Percentiles rank a stretch among this genome's conserved stretches.
Evolutionary conservation across 53 echinoderm and acorn worm species (phyloP).

Genomic region (Glandiceps talaboti): DNA sequence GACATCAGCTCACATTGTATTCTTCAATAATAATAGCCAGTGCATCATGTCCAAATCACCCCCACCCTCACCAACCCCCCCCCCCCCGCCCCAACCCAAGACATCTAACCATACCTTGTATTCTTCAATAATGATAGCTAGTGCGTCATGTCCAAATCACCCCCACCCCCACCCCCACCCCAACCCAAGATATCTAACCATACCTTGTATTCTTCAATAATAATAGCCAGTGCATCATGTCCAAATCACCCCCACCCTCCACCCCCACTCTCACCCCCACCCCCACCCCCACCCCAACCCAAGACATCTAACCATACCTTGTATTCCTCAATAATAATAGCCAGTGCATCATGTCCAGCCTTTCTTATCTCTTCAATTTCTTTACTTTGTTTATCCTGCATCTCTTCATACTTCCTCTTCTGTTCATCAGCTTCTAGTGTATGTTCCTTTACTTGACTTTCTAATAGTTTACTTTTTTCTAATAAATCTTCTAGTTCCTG

Average conservation of each 20-base stretch:
- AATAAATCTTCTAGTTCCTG: constrained; percentile 38
- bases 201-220: constrained; percentile 96
- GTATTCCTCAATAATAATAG: constrained; percentile 89
- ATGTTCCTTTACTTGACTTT: constrained; percentile 49
- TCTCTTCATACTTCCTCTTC: constrained; percentile 42
- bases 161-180: too few relatives aligned
- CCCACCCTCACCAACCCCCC: too few relatives aligned
- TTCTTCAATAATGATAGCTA: constrained; percentile 94
- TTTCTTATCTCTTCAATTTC: constrained; percentile 73
- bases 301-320: too few relatives aligned
- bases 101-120: constrained; percentile 94
- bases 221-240: constrained; percentile 73
- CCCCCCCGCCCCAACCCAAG: too few relatives aligned
- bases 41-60: constrained; percentile 73
- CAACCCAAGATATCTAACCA: too few relatives aligned
- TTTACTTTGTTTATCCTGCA: constrained; percentile 40
- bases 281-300: too few relatives aligned
- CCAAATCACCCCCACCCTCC: too few relatives aligned
- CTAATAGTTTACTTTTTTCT: constrained; percentile 30
- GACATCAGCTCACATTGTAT: constrained; percentile 86
- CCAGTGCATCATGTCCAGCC: constrained; percentile 83
- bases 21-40: constrained; percentile 85
- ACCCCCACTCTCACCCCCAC: too few relatives aligned
- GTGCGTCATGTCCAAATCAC: too few relatives aligned
- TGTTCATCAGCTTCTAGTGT: constrained; percentile 41